A percentile compares a stretch with the other conserved stretches of the same genome.
Evolutionary conservation across 2,797 vertebrate species (phyloP).

Genomic region (Cynodonichthys magdalenae): DNA sequence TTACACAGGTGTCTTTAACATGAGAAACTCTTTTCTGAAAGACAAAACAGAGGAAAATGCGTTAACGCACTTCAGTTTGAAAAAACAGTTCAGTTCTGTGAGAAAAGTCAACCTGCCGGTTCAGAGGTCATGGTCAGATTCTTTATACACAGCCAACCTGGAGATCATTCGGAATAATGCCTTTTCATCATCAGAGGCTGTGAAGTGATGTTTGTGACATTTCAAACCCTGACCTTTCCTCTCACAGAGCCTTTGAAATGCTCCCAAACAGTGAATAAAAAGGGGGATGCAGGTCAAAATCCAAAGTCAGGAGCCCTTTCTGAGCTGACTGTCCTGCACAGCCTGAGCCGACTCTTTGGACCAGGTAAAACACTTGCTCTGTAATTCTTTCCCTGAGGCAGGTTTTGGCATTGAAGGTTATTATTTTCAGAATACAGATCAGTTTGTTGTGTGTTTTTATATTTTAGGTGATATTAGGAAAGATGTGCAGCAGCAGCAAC

Average conservation of each 20-base stretch:
- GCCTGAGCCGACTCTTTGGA: conserved; percentile 8
- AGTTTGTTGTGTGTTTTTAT: neutral
- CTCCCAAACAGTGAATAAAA: conserved; percentile 43
- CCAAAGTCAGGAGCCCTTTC: conserved; percentile 14
- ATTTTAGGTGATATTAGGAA: conserved; percentile 71
- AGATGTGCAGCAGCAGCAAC: conserved; percentile 75
- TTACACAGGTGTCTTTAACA: no score
- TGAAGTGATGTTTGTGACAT: conserved; percentile 78
- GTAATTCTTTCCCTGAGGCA: neutral
- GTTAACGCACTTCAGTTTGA: no score
- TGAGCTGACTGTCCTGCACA: conserved; percentile 22
- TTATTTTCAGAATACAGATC: neutral
- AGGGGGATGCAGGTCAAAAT: conserved; percentile 44
- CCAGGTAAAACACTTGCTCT: conserved; percentile 11
- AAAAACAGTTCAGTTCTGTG: no score
- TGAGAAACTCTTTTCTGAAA: no score
- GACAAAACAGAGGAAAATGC: no score
- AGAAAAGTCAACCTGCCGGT: no score
- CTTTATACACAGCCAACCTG: no score
- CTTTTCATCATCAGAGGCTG: conserved; percentile 35
- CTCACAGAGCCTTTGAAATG: conserved; percentile 78
- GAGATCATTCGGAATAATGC: conserved; percentile 1
- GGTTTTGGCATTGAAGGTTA: neutral
- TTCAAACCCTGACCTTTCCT: conserved; percentile 74
- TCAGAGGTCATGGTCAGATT: no score